Percentiles rank a stretch among this genome's conserved stretches.
phyloP scores from a whole-genome alignment of 2,113 vertebrate genomes.

The Ceyx cyanopectus region DNA sequence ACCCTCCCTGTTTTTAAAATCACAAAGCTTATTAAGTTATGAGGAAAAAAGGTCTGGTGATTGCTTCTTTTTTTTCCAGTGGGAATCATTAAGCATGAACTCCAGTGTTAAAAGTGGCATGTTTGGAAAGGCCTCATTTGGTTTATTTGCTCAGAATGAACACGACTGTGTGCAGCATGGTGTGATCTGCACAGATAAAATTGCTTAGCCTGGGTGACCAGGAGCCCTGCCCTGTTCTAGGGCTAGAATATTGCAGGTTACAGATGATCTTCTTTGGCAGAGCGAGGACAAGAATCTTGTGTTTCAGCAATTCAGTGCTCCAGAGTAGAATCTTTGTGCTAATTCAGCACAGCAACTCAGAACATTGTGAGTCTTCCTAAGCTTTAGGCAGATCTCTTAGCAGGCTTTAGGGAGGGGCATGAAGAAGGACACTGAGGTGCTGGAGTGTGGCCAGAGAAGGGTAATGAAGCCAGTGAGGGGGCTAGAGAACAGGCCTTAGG shows the following conservation, averaged over 20 bases:
- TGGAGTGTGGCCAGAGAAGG: background rate
- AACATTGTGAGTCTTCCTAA: background rate
- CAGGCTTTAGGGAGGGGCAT: background rate
- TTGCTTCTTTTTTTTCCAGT: background rate
- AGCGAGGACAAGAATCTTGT: background rate
- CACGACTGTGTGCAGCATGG: background rate
- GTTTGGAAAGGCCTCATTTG: background rate
- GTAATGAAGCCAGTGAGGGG: background rate
- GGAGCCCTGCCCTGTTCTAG: background rate
- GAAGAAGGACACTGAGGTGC: background rate
- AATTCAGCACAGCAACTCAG: background rate
- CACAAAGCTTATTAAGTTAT: background rate
- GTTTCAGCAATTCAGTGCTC: background rate
- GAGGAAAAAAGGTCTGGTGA: background rate
- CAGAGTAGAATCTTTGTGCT: background rate
- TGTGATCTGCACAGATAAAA: background rate
- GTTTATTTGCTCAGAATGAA: background rate
- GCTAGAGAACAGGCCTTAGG: background rate
- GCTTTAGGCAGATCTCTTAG: background rate
- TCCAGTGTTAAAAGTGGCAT: background rate
- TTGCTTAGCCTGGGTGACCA: background rate
- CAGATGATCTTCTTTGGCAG: background rate
- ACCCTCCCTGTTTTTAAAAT: background rate
- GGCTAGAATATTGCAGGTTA: background rate
- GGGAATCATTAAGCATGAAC: background rate